Conservation (phyloP, 2,888 invertebrate genomes). For the Rhimphoctona megacephalus region DNA sequence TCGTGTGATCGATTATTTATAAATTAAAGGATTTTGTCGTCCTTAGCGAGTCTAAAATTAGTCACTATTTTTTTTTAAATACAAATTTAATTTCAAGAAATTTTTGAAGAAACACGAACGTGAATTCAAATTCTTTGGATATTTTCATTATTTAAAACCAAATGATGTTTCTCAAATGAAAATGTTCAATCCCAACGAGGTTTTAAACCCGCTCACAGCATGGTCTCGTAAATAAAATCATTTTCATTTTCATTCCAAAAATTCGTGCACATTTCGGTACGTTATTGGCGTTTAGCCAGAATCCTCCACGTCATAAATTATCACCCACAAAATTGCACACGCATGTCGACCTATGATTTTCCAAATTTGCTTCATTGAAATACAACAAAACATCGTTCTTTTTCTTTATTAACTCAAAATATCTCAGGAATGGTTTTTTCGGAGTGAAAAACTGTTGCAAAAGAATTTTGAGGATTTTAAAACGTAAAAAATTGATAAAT, state of each 20-base stretch:
- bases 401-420: not conserved
- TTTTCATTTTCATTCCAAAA: not conserved
- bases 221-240: not conserved
- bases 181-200: not conserved
- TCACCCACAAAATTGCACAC: not conserved
- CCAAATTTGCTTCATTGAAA: conserved; percentile 3
- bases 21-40: not conserved
- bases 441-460: not conserved
- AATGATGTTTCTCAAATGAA: not conserved
- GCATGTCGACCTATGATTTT: not conserved
- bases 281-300: conserved; percentile 7
- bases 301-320: not conserved
- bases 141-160: not conserved
- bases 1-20: not conserved
- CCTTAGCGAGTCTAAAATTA: not conserved
- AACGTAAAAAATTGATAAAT: too few relatives aligned
- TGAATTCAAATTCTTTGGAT: not conserved
- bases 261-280: not conserved
- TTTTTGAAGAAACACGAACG: too few relatives aligned
- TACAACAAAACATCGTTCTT: not conserved
- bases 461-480: too few relatives aligned
- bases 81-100: too few relatives aligned
- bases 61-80: too few relatives aligned
- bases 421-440: not conserved
- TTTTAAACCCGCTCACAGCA: not conserved